A percentile compares a stretch with the other conserved stretches of the same genome.
Evolutionary conservation across 2,888 invertebrate species (phyloP).

Genomic region (Teinopalpus imperialis): DNA sequence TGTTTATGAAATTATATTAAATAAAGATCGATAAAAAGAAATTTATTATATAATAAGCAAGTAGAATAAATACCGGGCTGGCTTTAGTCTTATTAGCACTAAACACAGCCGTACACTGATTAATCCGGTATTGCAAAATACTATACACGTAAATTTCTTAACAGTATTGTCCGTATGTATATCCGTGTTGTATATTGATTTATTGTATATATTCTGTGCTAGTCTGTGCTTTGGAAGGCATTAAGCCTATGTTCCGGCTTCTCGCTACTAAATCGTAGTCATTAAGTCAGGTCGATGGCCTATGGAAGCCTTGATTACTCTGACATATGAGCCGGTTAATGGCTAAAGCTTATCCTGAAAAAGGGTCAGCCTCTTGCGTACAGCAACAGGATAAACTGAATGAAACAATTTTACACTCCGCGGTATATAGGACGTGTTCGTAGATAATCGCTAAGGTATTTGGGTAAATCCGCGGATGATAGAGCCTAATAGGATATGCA

Average conservation of each 20-base stretch:
- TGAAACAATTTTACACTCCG: not conserved
- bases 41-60: too few species aligned
- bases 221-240: slow-evolving; percentile 11
- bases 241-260: slow-evolving; percentile 16
- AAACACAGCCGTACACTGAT: too few species aligned
- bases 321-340: slow-evolving; percentile 4
- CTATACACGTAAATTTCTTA: too few species aligned
- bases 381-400: not conserved
- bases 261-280: slow-evolving; percentile 19
- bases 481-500: too few species aligned
- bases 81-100: too few species aligned
- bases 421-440: not conserved
- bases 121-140: too few species aligned
- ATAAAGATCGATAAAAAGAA: too few species aligned
- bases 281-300: slow-evolving; percentile 18
- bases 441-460: too few species aligned
- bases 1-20: too few species aligned
- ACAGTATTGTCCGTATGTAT: too few species aligned
- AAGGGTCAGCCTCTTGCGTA: not conserved
- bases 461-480: too few species aligned
- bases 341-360: not conserved
- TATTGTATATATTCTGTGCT: not conserved
- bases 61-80: too few species aligned
- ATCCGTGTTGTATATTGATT: slow-evolving; percentile 31
- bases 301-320: slow-evolving; percentile 6